Evolutionary conservation across 2,113 vertebrate species (phyloP).

Genomic region (Xenopus borealis): DNA sequence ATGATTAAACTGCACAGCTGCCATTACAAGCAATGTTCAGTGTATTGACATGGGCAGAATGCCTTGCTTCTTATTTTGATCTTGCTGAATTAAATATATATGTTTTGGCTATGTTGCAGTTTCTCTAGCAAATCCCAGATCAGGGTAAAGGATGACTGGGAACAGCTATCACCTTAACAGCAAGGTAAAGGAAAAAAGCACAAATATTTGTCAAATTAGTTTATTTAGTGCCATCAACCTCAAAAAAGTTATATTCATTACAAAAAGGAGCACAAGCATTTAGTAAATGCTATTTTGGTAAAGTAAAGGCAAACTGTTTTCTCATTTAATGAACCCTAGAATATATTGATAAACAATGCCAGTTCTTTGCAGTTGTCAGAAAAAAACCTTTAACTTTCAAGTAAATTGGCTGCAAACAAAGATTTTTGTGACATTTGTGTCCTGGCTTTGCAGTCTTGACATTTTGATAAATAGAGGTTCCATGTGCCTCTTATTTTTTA

Average conservation of each 20-base stretch:
- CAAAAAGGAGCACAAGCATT: no score
- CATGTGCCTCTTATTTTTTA: neutral
- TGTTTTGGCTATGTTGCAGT: neutral
- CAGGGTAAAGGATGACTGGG: neutral
- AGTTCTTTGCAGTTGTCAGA: neutral
- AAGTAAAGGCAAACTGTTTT: neutral
- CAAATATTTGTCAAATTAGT: no score
- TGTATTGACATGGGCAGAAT: conserved; percentile 26
- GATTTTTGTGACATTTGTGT: no score
- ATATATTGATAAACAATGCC: neutral
- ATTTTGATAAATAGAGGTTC: neutral
- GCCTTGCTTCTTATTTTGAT: conserved; percentile 4
- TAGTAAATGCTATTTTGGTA: neutral
- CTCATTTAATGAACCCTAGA: neutral
- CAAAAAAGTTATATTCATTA: neutral
- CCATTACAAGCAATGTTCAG: neutral
- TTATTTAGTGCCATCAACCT: neutral
- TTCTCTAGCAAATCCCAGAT: neutral
- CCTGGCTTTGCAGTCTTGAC: no score
- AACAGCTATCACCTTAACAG: conserved; percentile 3
- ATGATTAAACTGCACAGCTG: conserved; percentile 28
- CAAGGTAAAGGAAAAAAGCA: neutral
- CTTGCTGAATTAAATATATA: conserved; percentile 7
- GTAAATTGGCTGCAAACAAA: neutral
- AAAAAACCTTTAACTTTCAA: neutral